Evolutionary conservation across 1,140 invertebrate species (phyloP).

Genomic region (Amyelois transitella): DNA sequence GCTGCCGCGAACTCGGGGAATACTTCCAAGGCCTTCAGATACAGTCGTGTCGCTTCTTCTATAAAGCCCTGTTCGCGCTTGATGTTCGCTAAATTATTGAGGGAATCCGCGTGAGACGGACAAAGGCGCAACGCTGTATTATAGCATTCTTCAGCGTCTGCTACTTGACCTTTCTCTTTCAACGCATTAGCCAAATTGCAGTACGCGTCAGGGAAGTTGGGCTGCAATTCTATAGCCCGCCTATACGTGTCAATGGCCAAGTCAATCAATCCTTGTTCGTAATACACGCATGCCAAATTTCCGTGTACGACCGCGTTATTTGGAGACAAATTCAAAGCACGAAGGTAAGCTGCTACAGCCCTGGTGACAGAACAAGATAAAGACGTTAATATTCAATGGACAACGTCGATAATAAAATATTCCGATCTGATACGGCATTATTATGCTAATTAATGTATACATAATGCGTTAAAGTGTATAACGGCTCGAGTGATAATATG

Average conservation of each 20-base stretch:
- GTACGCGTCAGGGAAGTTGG: slow-evolving; percentile 99
- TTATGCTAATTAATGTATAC: neutral
- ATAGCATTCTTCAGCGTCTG: slow-evolving; percentile 98
- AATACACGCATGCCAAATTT: slow-evolving; percentile 99
- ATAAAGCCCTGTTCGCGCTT: slow-evolving; percentile 93
- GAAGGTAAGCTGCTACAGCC: slow-evolving; percentile 97
- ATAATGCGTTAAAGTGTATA: neutral
- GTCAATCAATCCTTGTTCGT: slow-evolving; percentile 99
- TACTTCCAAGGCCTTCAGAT: slow-evolving; percentile 93
- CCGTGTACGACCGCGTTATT: slow-evolving; percentile 99
- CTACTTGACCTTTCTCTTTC: slow-evolving; percentile 96
- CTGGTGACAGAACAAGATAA: slow-evolving; percentile 75
- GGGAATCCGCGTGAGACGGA: slow-evolving; percentile 97
- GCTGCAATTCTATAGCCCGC: slow-evolving; percentile 97
- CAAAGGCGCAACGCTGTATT: slow-evolving; percentile 96
- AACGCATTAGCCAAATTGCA: slow-evolving; percentile 99
- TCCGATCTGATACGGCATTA: slow-evolving; percentile 8
- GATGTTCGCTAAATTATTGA: slow-evolving; percentile 98
- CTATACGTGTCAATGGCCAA: slow-evolving; percentile 98
- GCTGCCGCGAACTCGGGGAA: slow-evolving; percentile 99
- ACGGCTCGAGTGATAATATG: neutral
- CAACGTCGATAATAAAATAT: neutral
- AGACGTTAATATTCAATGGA: neutral
- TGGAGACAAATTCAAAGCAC: slow-evolving; percentile 95
- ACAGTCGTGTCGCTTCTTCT: slow-evolving; percentile 96